Evolutionary conservation across 2,888 invertebrate species (phyloP), one percentile per base, ranked within the genome.

Genomic region (Neoaliturus tenellus): DNA sequence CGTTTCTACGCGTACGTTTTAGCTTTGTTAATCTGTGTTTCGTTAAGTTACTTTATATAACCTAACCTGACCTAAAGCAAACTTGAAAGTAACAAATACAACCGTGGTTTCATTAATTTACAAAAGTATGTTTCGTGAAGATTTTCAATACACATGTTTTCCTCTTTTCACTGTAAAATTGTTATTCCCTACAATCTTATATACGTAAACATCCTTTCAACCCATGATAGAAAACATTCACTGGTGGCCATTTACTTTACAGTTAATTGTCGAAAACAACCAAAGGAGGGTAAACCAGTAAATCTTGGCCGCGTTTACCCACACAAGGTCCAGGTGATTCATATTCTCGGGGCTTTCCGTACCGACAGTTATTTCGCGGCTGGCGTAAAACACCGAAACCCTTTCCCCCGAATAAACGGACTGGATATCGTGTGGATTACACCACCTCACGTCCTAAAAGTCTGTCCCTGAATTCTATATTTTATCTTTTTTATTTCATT

Each of bases 321-420:
- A 62, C 62, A 62, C 51, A 2, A 20, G 51, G 35, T 12, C 28
- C 62, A 62, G 62, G 62, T 62, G 62, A 62, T 62, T 62, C 62
- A 62, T 62, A 62, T 62, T 62, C 62, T 62, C 62, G 4, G 17
- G 62, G 62, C 62, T 62, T 62, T 4, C 62, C 28, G 62, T 31
- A 62, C 62, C 62, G 62, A 62, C 62, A 62, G 62, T 62, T 62
- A 62, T 62, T 62, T 62, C 62, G 62, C 28, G 31, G 62, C 62
- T 31, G 31, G 62, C 25, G 62, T 28, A 62, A 62, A 62, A 62
- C 62, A 62, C 62, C 62, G 28, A 62, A 62, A 62, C 62, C 62
- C 62, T 62, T 62, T 62, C 31, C 62, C 14, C 62, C 62, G 31
- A 62, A 62, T 62, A 62, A 28, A 62, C 62, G 28, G 28, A 28